Percentiles rank a stretch among this genome's conserved stretches.
phyloP scores from a whole-genome alignment of 2,888 invertebrate genomes.

The Lamproptera curius region DNA sequence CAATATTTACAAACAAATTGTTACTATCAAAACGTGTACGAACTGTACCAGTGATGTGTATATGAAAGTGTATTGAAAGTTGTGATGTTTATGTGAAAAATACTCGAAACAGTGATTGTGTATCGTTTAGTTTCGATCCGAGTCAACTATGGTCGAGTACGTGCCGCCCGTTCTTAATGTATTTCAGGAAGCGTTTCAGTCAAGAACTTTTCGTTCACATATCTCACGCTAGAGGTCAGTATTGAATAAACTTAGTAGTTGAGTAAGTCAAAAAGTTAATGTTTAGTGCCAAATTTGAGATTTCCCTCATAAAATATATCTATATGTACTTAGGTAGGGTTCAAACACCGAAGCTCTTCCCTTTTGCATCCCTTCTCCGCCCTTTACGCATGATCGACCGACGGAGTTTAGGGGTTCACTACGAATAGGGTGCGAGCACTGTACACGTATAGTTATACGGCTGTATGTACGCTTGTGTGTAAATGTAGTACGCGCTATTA shows the following conservation, averaged over 20 bases:
- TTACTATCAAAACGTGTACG: slow-evolving; percentile 56
- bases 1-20: slow-evolving; percentile 65
- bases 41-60: slow-evolving; percentile 43
- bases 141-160: slow-evolving; percentile 52
- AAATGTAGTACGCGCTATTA: slow-evolving; percentile 2
- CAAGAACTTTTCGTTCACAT: slow-evolving; percentile 71
- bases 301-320: slow-evolving; percentile 25
- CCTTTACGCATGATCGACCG: slow-evolving; percentile 79
- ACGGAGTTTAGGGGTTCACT: slow-evolving; percentile 71
- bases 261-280: slow-evolving; percentile 24
- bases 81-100: slow-evolving; percentile 52
- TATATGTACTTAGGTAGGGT: slow-evolving; percentile 50
- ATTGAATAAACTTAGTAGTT: slow-evolving; percentile 34
- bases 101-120: slow-evolving; percentile 45
- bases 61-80: slow-evolving; percentile 35
- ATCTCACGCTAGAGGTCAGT: slow-evolving; percentile 76
- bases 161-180: slow-evolving; percentile 62
- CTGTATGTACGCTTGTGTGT: slow-evolving; percentile 16
- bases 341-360: slow-evolving; percentile 73
- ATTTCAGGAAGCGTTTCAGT: slow-evolving; percentile 75
- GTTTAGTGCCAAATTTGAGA: slow-evolving; percentile 12
- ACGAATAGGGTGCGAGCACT: slow-evolving; percentile 58
- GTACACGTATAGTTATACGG: slow-evolving; percentile 18
- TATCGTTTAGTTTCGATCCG: slow-evolving; percentile 68
- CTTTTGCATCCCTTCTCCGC: slow-evolving; percentile 76